Base-by-base conservation (phyloP, 1,140 invertebrate genomes). In the Papilio aristodemus region DNA sequence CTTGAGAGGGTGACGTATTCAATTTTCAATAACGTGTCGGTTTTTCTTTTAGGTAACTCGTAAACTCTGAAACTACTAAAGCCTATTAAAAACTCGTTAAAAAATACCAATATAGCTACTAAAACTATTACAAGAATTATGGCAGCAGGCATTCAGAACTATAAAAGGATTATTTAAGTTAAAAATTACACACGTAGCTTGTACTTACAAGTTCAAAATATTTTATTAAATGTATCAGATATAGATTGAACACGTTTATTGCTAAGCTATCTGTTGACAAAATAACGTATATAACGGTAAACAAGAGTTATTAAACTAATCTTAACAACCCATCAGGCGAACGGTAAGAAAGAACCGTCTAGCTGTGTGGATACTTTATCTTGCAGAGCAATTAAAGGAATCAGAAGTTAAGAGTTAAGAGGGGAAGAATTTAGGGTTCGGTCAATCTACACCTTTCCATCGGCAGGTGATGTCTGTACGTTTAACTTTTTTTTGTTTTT, bases 401-500 rank as follows among this genome's bases (percentile, higher is more conserved):
- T 69, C 71, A 69, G 69, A 38, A 69, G 46, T 46, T 19, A 32
- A 63, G 59, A 69, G 46, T 63, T 70, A 54, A 69, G 68, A 69
- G 74, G 72, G 76, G 69, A 80, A 71, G 71, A 83, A 81, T 86
- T 89, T 84, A 84, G 80, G 84, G 84, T 73, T 81, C 73, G 68
- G 72, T 77, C 80, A 84, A 89, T 85, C 80, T 85, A 83, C 87
- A 89, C 86, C 86, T 86, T 89, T 80, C 66, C 68, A 83, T 81
- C 81, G 81, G 87, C 84, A 89, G 87, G 87, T 87, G 87, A 83
- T 84, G 79, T 84, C 75, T 76, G 74, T 37, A 37, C 68, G 70
- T 68, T 72, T 67, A 78, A 80, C 72, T 43, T 64, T 79, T 85
- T 80, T 83, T 79, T 70, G 38, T 70, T 78, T 83, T 85, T 85